phyloP scores from a whole-genome alignment of 1,140 invertebrate genomes.

The Heterodera schachtii region DNA sequence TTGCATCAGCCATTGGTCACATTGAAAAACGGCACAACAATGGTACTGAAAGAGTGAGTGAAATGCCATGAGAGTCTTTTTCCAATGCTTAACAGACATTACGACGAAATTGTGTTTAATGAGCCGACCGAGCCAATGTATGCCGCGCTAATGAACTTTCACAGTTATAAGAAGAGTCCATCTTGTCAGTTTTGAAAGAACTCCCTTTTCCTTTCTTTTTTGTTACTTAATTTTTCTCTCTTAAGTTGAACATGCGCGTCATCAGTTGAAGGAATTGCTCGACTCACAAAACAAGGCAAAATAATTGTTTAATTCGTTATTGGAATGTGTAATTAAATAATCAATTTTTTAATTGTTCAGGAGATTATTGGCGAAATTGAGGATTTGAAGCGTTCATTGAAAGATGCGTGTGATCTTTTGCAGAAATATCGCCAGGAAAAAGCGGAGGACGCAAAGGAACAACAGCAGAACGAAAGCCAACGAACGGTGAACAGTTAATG shows the following conservation, averaged over 20 bases:
- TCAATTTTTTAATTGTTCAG: slow-evolving; percentile 1
- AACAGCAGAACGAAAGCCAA: background rate
- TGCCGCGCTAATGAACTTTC: slow-evolving; percentile 74
- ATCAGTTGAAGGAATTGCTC: slow-evolving; percentile 1
- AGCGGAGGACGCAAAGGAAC: slow-evolving; percentile 13
- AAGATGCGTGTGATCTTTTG: slow-evolving; percentile 40
- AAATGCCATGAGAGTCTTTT: slow-evolving; percentile 68
- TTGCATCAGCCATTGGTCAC: slow-evolving; percentile 75
- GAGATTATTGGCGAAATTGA: slow-evolving; percentile 55
- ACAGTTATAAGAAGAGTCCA: slow-evolving; percentile 37
- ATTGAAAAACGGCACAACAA: slow-evolving; percentile 74
- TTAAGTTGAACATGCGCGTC: background rate
- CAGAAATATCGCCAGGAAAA: slow-evolving; percentile 38
- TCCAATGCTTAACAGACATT: slow-evolving; percentile 70
- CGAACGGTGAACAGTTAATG: no score
- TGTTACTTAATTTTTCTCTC: background rate
- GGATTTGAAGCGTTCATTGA: slow-evolving; percentile 55
- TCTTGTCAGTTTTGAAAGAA: background rate
- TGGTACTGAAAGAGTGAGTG: slow-evolving; percentile 80
- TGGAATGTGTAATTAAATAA: no score
- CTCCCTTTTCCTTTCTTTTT: slow-evolving; percentile 10
- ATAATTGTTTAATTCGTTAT: background rate
- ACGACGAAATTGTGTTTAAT: slow-evolving; percentile 86
- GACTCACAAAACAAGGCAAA: slow-evolving; percentile 1
- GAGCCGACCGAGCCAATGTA: slow-evolving; percentile 92